Percentiles rank a stretch among this genome's conserved stretches.
These are phyloP conservation scores for Centruroides vittatus DNA, from an alignment of 1,140 invertebrate genomes.

Conservation along the genomic window DNA sequence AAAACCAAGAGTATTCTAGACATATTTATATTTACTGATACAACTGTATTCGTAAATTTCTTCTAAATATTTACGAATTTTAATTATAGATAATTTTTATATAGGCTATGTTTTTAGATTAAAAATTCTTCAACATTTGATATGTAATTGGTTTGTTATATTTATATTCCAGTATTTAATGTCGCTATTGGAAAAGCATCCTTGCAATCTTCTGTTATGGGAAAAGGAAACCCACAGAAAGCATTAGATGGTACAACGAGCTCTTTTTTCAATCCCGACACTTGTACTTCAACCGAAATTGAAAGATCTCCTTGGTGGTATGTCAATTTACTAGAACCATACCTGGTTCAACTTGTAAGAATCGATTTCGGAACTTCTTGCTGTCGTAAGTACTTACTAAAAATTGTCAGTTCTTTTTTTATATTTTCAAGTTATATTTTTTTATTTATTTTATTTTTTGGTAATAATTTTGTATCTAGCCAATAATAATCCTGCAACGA, in stretches of 20 bases:
- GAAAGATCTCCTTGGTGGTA: slow-evolving; percentile 87
- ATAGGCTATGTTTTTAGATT: too few relatives aligned
- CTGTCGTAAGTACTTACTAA: slow-evolving; percentile 45
- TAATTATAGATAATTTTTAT: too few relatives aligned
- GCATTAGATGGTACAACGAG: slow-evolving; percentile 82
- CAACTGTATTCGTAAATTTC: too few relatives aligned
- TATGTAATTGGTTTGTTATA: too few relatives aligned
- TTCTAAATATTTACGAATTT: too few relatives aligned
- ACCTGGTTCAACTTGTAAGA: slow-evolving; percentile 79
- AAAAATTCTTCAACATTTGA: too few relatives aligned
- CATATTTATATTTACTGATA: too few relatives aligned
- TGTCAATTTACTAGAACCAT: slow-evolving; percentile 83
- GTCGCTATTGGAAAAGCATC: slow-evolving; percentile 91
- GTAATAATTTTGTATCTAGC: slow-evolving; percentile 3
- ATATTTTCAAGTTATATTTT: not conserved
- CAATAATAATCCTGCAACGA: slow-evolving; percentile 49
- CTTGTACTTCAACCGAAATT: slow-evolving; percentile 61
- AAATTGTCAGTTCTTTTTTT: not conserved
- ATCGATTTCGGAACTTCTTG: slow-evolving; percentile 87
- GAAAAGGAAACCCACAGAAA: slow-evolving; percentile 71
- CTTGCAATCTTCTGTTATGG: slow-evolving; percentile 71
- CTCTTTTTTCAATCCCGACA: slow-evolving; percentile 59
- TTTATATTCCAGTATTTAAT: slow-evolving; percentile 58
- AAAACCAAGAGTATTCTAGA: too few relatives aligned
- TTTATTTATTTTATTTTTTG: not conserved